phyloP scores from a whole-genome alignment of 2,113 vertebrate species.

The Cyrtonyx montezumae region DNA sequence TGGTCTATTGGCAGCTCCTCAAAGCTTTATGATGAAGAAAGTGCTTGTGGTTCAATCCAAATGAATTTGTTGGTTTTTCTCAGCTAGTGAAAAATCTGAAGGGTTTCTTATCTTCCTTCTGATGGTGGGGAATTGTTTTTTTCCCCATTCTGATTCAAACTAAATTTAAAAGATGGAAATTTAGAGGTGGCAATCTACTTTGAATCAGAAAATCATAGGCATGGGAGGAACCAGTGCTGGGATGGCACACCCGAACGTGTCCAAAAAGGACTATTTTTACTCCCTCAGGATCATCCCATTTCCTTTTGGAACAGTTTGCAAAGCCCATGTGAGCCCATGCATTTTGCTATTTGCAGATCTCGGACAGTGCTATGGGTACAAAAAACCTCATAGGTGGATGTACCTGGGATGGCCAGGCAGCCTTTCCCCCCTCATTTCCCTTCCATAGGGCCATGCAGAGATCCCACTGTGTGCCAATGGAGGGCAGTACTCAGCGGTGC shows the following conservation, averaged over 20 bases:
- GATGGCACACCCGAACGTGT: neutral
- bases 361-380: neutral
- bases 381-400: neutral
- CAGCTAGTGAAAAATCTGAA: slow-evolving; percentile 30
- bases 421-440: neutral
- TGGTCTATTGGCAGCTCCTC: slow-evolving; percentile 27
- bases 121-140: neutral
- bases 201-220: neutral
- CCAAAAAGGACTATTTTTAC: slow-evolving; percentile 6
- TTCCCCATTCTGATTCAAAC: neutral
- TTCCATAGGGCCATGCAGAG: neutral
- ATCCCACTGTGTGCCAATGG: accelerated
- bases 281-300: neutral
- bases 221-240: neutral
- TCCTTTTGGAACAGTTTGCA: neutral
- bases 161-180: slow-evolving; percentile 9
- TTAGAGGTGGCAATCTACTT: neutral
- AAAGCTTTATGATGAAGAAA: slow-evolving; percentile 55
- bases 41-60: slow-evolving; percentile 33
- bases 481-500: neutral
- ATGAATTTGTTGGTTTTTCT: slow-evolving; percentile 51
- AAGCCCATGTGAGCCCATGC: neutral
- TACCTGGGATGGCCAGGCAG: neutral
- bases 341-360: neutral
- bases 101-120: slow-evolving; percentile 13